phyloP scores from a whole-genome alignment of 2,797 vertebrate genomes.

The Sebastes iracundus region DNA sequence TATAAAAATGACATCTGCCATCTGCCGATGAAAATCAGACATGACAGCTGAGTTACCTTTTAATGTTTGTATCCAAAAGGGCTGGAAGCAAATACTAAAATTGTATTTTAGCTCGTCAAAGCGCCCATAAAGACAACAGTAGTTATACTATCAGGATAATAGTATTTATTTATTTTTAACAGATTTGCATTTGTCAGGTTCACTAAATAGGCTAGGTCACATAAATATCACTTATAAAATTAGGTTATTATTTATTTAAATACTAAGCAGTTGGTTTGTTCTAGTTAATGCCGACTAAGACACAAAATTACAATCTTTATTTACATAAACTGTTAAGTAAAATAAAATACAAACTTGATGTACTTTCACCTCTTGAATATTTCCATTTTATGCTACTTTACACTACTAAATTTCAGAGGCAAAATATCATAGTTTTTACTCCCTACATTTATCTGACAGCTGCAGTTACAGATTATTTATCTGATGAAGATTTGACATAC shows the following conservation, averaged over 20 bases:
- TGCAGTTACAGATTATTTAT: background rate
- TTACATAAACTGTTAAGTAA: rapidly evolving
- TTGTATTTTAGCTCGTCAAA: background rate
- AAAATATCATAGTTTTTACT: background rate
- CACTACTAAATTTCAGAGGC: background rate
- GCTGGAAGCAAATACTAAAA: background rate
- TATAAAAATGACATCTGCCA: slow-evolving; percentile 27
- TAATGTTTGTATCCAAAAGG: slow-evolving; percentile 79
- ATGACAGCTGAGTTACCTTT: slow-evolving; percentile 44
- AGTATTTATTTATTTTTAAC: background rate
- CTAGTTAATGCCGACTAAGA: background rate
- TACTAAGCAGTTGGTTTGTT: background rate
- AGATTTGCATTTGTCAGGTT: background rate
- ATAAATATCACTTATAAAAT: background rate
- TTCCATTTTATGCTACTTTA: background rate
- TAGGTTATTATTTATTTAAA: background rate
- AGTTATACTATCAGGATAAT: background rate
- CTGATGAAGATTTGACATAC: too few relatives aligned
- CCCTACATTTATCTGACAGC: background rate
- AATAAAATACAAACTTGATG: background rate
- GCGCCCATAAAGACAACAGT: background rate
- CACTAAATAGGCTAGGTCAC: too few relatives aligned
- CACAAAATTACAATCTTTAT: background rate
- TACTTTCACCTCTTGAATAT: background rate
- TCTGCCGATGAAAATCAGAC: slow-evolving; percentile 23